Evolutionary conservation across 1,140 invertebrate genomes (phyloP).

Genomic region (Drosophila subpulchrella): DNA sequence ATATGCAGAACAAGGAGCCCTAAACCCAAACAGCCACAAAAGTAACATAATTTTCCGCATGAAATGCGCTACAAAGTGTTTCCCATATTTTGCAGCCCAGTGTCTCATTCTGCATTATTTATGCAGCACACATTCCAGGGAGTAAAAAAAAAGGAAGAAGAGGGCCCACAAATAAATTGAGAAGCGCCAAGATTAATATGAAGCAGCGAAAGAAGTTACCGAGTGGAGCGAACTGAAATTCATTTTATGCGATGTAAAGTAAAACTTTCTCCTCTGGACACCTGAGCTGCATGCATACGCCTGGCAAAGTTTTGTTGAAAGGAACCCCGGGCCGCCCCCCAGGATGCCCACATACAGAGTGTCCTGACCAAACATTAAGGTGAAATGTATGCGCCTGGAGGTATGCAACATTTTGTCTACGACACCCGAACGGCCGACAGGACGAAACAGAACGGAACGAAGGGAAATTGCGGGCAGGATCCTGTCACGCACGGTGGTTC

Average conservation of each 20-base stretch:
- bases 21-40: conserved; percentile 46
- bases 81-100: conserved; percentile 46
- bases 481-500: conserved; percentile 47
- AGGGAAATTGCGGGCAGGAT: conserved; percentile 22
- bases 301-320: conserved; percentile 12
- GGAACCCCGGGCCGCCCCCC: conserved; percentile 12
- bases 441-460: not conserved
- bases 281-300: conserved; percentile 3
- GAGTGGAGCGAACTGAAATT: conserved; percentile 31
- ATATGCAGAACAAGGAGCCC: conserved; percentile 24
- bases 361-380: conserved; percentile 45
- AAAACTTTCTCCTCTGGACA: conserved; percentile 35
- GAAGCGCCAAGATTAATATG: conserved; percentile 31
- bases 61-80: conserved; percentile 58
- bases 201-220: conserved; percentile 34
- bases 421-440: conserved; percentile 14
- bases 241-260: conserved; percentile 34
- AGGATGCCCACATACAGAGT: not conserved
- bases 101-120: conserved; percentile 32
- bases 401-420: conserved; percentile 56
- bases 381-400: conserved; percentile 55
- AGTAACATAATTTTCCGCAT: conserved; percentile 73
- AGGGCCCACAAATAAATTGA: conserved; percentile 35
- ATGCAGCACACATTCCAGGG: conserved; percentile 14
- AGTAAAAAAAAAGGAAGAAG: not conserved